Percentiles rank a stretch among this genome's conserved stretches.
These are phyloP conservation scores for Apis florea DNA, from an alignment of 1,140 invertebrate species.

Conservation along the genomic window DNA sequence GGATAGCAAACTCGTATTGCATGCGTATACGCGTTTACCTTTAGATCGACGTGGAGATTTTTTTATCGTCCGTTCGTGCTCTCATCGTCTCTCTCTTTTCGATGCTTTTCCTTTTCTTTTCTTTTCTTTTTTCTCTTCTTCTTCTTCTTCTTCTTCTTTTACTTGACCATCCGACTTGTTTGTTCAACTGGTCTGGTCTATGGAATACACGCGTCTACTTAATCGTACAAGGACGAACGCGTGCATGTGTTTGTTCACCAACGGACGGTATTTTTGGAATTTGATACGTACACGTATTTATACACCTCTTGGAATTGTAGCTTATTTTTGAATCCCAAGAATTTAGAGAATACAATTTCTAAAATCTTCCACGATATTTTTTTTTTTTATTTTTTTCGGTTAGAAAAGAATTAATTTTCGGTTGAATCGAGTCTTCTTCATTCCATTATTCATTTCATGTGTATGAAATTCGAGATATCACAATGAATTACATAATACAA, in stretches of 20 bases:
- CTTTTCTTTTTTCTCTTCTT: not conserved
- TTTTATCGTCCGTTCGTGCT: conserved; percentile 25
- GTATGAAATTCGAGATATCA: not conserved
- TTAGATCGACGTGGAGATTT: conserved; percentile 10
- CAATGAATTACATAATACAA: conserved; percentile 42
- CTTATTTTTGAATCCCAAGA: too few species aligned
- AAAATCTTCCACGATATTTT: too few species aligned
- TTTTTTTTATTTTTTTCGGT: too few species aligned
- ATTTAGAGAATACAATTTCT: too few species aligned
- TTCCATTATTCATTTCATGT: not conserved
- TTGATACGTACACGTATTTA: not conserved
- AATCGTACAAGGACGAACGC: conserved; percentile 50
- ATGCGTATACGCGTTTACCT: not conserved
- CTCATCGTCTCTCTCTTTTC: conserved; percentile 15
- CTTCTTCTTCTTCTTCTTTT: not conserved
- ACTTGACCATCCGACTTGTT: not conserved
- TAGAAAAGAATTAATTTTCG: too few species aligned
- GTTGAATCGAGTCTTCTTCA: too few species aligned
- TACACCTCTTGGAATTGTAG: too few species aligned
- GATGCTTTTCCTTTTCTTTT: not conserved
- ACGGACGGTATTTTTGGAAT: not conserved
- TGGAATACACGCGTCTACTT: conserved; percentile 13
- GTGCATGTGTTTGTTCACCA: not conserved
- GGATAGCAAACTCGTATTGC: not conserved
- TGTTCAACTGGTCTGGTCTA: conserved; percentile 21